Percentiles rank a stretch among this genome's conserved stretches.
Evolutionary conservation across 1,140 invertebrate genomes (phyloP).

Genomic region (Archegozetes longisetosus): DNA sequence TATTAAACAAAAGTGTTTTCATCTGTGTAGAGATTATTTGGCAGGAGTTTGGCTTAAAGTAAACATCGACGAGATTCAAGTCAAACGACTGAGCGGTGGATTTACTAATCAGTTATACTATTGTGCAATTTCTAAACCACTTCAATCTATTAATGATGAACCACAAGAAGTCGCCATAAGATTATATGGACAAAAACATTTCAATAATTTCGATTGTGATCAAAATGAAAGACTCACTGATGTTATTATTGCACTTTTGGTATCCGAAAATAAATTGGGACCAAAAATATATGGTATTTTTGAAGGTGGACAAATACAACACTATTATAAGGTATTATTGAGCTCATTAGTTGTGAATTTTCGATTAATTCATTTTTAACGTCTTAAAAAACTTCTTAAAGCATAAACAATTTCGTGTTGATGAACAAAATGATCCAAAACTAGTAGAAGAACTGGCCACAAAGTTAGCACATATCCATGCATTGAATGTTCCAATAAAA

Average conservation of each 20-base stretch:
- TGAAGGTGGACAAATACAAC: background rate
- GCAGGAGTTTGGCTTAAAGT: background rate
- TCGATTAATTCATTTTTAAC: background rate
- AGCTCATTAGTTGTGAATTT: background rate
- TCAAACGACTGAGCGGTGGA: background rate
- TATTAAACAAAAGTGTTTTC: background rate
- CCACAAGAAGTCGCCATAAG: background rate
- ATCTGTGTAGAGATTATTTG: background rate
- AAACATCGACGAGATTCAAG: background rate
- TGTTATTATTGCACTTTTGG: background rate
- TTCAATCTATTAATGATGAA: background rate
- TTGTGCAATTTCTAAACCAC: background rate
- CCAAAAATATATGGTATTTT: conserved; percentile 4
- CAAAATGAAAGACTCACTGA: conserved; percentile 1
- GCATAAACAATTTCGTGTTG: conserved; percentile 1
- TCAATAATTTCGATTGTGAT: background rate
- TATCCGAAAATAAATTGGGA: background rate
- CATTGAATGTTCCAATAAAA: background rate
- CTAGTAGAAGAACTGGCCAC: background rate
- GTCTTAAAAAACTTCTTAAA: background rate
- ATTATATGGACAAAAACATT: background rate
- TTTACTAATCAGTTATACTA: conserved; percentile 5
- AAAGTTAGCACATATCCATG: background rate
- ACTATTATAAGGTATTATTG: background rate
- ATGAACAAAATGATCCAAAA: background rate